Conservation (phyloP, 2,888 invertebrate species). For the Sinopyrophorus schimmeli region DNA sequence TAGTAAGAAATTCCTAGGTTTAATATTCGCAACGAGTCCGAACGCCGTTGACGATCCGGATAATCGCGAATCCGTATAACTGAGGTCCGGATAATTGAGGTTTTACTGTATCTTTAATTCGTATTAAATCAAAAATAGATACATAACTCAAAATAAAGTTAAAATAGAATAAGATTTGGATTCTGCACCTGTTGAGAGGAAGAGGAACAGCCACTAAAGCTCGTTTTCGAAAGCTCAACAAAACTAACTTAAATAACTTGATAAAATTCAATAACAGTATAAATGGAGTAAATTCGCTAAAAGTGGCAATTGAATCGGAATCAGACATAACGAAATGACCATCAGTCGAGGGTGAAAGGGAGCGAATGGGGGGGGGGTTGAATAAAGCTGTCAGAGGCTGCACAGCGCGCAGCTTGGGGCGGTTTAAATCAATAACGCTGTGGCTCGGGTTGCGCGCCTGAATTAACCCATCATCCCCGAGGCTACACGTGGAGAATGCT, state of each 20-base stretch:
- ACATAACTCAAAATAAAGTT: too few relatives aligned
- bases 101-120: too few relatives aligned
- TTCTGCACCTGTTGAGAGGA: conserved; percentile 26
- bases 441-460: conserved; percentile 43
- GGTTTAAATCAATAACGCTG: conserved; percentile 45
- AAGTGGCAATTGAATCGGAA: conserved; percentile 44
- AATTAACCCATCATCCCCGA: conserved; percentile 42
- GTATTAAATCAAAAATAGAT: too few relatives aligned
- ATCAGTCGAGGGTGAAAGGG: conserved; percentile 38
- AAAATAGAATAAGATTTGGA: too few relatives aligned
- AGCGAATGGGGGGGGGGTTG: conserved; percentile 34
- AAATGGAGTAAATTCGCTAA: conserved; percentile 34
- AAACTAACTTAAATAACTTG: conserved; percentile 27
- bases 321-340: conserved; percentile 48
- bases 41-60: too few relatives aligned
- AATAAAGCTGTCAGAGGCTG: conserved; percentile 44
- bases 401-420: conserved; percentile 45
- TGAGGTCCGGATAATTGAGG: too few relatives aligned
- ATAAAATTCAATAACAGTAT: conserved; percentile 35
- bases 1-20: too few relatives aligned
- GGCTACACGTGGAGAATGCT: conserved; percentile 30
- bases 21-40: too few relatives aligned
- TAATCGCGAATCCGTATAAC: too few relatives aligned
- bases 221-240: conserved; percentile 14
- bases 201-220: conserved; percentile 1